A percentile compares a stretch with the other conserved stretches of the same genome.
phyloP scores from a whole-genome alignment of 2,888 invertebrate species.

The Eucera pruinosa region DNA sequence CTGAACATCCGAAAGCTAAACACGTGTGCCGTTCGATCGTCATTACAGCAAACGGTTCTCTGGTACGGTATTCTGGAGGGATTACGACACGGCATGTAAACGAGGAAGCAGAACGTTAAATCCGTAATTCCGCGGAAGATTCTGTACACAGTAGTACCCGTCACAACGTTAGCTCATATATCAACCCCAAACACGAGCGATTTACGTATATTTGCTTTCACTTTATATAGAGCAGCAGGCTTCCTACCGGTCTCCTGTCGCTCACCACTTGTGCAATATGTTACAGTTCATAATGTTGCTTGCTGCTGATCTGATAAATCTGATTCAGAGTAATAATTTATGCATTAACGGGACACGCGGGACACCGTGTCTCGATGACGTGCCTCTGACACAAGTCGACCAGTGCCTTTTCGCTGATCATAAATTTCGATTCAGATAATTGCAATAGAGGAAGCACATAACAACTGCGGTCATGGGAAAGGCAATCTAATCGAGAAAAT shows the following conservation, averaged over 20 bases:
- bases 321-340: conserved; percentile 53
- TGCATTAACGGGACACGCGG: conserved; percentile 27
- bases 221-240: conserved; percentile 49
- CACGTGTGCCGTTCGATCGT: conserved; percentile 17
- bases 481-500: no score
- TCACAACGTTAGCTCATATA: conserved; percentile 65
- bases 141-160: conserved; percentile 63
- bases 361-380: neutral
- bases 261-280: conserved; percentile 30
- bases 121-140: conserved; percentile 71
- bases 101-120: conserved; percentile 69
- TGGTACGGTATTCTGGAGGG: conserved; percentile 33
- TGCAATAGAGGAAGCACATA: neutral
- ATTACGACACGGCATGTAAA: conserved; percentile 57
- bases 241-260: conserved; percentile 9
- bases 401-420: neutral
- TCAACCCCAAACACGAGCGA: conserved; percentile 60
- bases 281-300: conserved; percentile 59
- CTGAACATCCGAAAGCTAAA: conserved; percentile 30
- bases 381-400: neutral
- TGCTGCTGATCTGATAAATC: conserved; percentile 60
- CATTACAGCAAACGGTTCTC: conserved; percentile 22
- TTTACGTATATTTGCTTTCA: conserved; percentile 70
- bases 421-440: conserved; percentile 2
- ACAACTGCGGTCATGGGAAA: no score